Evolutionary conservation across 2,113 vertebrate genomes (phyloP).

Genomic region (Crotalus horridus): DNA sequence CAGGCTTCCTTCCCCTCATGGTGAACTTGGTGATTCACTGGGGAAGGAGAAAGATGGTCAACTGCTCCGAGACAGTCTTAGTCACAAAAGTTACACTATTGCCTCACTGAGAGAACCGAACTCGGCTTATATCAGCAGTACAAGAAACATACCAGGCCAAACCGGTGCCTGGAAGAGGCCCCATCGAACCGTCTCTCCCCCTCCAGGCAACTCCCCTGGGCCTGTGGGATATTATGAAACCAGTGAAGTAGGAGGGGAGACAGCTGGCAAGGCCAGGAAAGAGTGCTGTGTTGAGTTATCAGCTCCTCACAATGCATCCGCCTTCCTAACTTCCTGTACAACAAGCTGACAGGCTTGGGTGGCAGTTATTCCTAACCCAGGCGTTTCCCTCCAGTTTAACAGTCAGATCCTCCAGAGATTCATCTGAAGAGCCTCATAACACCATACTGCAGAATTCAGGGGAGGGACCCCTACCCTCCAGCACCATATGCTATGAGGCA

Average conservation of each 20-base stretch:
- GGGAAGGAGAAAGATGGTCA: neutral
- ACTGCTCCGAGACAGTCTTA: neutral
- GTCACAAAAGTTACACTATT: too few relatives aligned
- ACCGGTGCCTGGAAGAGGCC: neutral
- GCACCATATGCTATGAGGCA: neutral
- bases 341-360: neutral
- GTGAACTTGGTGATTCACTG: neutral
- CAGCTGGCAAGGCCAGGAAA: conserved; percentile 22
- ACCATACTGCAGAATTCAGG: neutral
- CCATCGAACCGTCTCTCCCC: neutral
- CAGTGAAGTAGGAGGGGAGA: neutral
- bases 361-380: conserved; percentile 22
- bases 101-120: neutral
- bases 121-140: neutral
- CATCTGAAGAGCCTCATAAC: neutral
- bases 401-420: conserved; percentile 7
- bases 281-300: conserved; percentile 28
- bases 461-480: neutral
- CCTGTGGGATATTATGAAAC: conserved; percentile 23
- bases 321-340: conserved; percentile 34
- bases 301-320: conserved; percentile 25
- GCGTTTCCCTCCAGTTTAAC: conserved; percentile 8
- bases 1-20: too few relatives aligned
- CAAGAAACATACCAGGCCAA: neutral
- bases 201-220: neutral